phyloP scores from a whole-genome alignment of 2,888 invertebrate genomes.

The Encarsia formosa region DNA sequence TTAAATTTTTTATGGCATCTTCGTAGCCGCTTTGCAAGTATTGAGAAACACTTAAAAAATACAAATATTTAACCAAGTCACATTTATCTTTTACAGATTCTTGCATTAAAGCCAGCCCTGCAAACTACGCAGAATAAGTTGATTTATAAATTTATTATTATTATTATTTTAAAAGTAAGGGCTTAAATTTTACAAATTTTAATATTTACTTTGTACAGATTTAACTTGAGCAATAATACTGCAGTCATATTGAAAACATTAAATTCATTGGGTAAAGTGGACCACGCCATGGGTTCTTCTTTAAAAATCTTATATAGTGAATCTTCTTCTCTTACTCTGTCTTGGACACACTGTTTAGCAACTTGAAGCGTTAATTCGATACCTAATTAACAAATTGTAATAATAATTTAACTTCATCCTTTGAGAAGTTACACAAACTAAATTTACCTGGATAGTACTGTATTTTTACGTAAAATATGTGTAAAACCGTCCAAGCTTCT shows the following conservation, averaged over 20 bases:
- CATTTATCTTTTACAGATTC: slow-evolving; percentile 32
- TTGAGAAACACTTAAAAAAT: slow-evolving; percentile 38
- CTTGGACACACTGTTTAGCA: slow-evolving; percentile 36
- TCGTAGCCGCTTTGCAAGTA: slow-evolving; percentile 35
- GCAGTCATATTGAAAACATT: slow-evolving; percentile 31
- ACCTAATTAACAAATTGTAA: slow-evolving; percentile 29
- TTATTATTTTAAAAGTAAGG: background rate
- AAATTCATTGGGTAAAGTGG: slow-evolving; percentile 30
- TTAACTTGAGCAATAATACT: slow-evolving; percentile 35
- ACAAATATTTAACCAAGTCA: slow-evolving; percentile 32
- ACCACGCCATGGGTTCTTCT: slow-evolving; percentile 38
- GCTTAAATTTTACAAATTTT: background rate
- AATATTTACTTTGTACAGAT: slow-evolving; percentile 35
- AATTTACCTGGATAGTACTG: slow-evolving; percentile 37
- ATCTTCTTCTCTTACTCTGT: slow-evolving; percentile 24
- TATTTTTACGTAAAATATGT: slow-evolving; percentile 37
- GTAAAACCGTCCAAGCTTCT: slow-evolving; percentile 39
- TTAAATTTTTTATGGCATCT: slow-evolving; percentile 34
- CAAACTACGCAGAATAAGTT: slow-evolving; percentile 30
- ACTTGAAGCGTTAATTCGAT: slow-evolving; percentile 34
- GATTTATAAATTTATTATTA: background rate
- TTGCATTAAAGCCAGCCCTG: slow-evolving; percentile 36
- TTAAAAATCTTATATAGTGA: slow-evolving; percentile 12
- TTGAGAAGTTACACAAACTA: background rate
- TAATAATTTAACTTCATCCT: background rate